Evolutionary conservation across 1,140 invertebrate genomes (phyloP), one percentile per base, ranked within the genome.

Genomic region (Polypedilum vanderplanki): DNA sequence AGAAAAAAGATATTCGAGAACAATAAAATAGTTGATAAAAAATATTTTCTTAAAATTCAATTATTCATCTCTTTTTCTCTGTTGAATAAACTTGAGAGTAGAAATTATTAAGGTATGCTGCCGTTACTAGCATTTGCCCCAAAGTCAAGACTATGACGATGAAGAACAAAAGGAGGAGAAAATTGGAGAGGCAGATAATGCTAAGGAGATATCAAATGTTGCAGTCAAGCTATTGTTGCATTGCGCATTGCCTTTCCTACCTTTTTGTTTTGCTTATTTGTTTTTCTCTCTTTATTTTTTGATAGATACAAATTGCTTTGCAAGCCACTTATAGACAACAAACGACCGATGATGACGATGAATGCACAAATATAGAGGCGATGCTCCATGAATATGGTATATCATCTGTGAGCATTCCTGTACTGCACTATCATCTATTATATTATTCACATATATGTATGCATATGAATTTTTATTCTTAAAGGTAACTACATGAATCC

Each of bases 231-330:
- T 20, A 70, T 70, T 70, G 65, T 70, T 70, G 65, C 65, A 20
- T 8, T 70, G 65, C 20, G 17, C 20, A 22, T 22, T 70, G 17
- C 17, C 17, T 67, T 70, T 70, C 20, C 15, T 20, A 18, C 65
- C 17, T 20, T 70, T 8, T 18, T n/a, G n/a, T 18, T n/a, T 18
- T 70, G 9, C 10, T 70, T 70, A 22, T 70, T 20, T 70, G 18
- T 70, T 70, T 70, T 70, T 20, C 65, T 70, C 65, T n/a, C 10
- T 12, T 57, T 17, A 17, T 17, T 57, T 70, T 70, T 70, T 70
- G 65, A 70, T 70, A 70, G 65, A 70, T 70, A 70, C 65, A 70
- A 70, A 70, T 70, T 70, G 65, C 20, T 70, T 20, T 70, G 65
- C n/a, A 70, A 70, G 46, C 46, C 46, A 57, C 46, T 57, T 57